Evolutionary conservation across 2,888 invertebrate species (phyloP), one percentile per base, ranked within the genome.

Genomic region (Polyommatus icarus): DNA sequence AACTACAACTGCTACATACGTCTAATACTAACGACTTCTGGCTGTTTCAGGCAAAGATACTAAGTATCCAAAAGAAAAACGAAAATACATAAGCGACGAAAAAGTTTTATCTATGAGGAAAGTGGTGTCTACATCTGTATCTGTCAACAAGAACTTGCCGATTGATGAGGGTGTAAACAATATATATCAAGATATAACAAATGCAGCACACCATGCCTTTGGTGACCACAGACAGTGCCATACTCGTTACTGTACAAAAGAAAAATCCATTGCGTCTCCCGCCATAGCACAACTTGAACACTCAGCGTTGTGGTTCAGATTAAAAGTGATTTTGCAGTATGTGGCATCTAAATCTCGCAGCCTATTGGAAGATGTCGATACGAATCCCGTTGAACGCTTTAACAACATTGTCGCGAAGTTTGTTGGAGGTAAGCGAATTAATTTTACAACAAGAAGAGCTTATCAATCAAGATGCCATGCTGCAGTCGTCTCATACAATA

Each of bases 381-480:
- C 54, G 54, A 54, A 54, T 18, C 3, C 18, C 12, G 15, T 54
- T 18, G 54, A 54, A 54, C 12, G 54, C 4, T 18, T 54, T 18
- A 54, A 54, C 54, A 54, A 18, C 54, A 54, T 54, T 54, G 54
- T 54, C 15, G 54, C 54, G 54, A 54, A 54, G 54, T 18, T 54
- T 5, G 54, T 54, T 12, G 81, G 82, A 46, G 82, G 81, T 6
- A 82, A 82, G 78, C 50, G 81, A 77, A 79, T 81, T 18, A 82
- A 81, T 79, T 81, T 77, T 78, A 72, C 80, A 24, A 20, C 57
- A 29, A 61, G 72, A 72, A 29, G 78, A 61, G 76, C 67, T 5
- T 82, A 82, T 73, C 78, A 78, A 78, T 61, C 76, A 29, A 76
- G 79, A 54, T 79, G 54, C 36, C 36, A 36, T 54, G 54, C 54